Evolutionary conservation across 2,113 vertebrate species (phyloP).

Genomic region (Chrysemys picta): DNA sequence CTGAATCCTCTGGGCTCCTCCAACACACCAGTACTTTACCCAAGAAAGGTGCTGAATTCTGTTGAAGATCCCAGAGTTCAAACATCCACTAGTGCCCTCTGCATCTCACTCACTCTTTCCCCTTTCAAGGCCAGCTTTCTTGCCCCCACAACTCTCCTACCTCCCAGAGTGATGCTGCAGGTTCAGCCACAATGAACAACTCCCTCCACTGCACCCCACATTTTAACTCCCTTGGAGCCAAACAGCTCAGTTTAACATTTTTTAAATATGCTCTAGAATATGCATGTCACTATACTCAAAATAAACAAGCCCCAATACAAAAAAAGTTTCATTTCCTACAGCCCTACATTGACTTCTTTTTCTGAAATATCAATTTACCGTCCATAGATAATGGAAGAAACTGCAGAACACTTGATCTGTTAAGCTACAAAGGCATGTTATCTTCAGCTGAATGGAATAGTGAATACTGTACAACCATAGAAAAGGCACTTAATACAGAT

Average conservation of each 20-base stretch:
- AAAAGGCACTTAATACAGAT: conserved; percentile 26
- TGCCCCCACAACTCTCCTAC: background rate
- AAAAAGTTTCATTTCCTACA: background rate
- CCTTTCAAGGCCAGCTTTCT: background rate
- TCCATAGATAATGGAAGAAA: background rate
- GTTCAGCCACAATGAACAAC: conserved; percentile 55
- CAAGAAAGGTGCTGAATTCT: background rate
- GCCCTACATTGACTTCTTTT: background rate
- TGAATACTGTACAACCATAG: background rate
- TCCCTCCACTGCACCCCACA: conserved; percentile 27
- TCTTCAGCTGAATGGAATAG: background rate
- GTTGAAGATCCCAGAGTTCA: background rate
- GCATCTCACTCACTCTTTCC: accelerated
- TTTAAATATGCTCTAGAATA: background rate
- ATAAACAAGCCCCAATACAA: background rate
- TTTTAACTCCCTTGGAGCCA: background rate
- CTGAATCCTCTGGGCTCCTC: background rate
- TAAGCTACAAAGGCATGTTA: background rate
- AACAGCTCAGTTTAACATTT: background rate
- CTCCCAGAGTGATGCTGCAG: background rate
- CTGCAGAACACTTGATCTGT: background rate
- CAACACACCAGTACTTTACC: background rate
- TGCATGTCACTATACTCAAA: background rate
- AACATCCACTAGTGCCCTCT: background rate
- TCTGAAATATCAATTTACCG: background rate